phyloP scores from a whole-genome alignment of 1,140 invertebrate genomes.

The Trachymyrmex septentrionalis region DNA sequence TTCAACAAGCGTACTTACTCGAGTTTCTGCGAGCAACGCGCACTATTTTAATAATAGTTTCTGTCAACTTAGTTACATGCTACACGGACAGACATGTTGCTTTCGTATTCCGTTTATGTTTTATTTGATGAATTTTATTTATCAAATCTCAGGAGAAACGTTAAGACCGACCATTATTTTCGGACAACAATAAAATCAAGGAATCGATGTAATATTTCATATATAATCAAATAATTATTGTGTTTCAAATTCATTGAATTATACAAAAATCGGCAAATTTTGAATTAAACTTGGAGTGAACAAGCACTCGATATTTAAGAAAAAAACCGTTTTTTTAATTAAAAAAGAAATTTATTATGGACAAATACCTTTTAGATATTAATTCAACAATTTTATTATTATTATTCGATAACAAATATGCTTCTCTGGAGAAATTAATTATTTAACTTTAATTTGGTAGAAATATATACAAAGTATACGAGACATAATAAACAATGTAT shows the following conservation, averaged over 20 bases:
- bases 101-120: conserved; percentile 31
- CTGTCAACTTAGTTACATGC: conserved; percentile 44
- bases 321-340: not conserved
- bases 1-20: conserved; percentile 14
- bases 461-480: not conserved
- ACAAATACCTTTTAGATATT: not conserved
- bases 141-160: conserved; percentile 11
- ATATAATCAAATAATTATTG: not conserved
- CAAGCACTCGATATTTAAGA: not conserved
- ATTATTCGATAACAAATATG: not conserved
- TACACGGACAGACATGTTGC: not conserved
- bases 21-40: conserved; percentile 31
- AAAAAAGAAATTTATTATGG: not conserved
- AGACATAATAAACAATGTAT: not conserved
- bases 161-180: not conserved
- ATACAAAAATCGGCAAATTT: not conserved
- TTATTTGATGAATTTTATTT: conserved; percentile 41
- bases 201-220: not conserved
- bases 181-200: not conserved
- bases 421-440: not conserved
- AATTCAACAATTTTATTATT: not conserved
- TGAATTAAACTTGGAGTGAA: not conserved
- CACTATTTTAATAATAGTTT: conserved; percentile 45
- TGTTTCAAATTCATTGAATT: not conserved
- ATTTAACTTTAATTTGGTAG: not conserved